phyloP scores from a whole-genome alignment of 2,888 invertebrate genomes.

The Metellina segmentata region DNA sequence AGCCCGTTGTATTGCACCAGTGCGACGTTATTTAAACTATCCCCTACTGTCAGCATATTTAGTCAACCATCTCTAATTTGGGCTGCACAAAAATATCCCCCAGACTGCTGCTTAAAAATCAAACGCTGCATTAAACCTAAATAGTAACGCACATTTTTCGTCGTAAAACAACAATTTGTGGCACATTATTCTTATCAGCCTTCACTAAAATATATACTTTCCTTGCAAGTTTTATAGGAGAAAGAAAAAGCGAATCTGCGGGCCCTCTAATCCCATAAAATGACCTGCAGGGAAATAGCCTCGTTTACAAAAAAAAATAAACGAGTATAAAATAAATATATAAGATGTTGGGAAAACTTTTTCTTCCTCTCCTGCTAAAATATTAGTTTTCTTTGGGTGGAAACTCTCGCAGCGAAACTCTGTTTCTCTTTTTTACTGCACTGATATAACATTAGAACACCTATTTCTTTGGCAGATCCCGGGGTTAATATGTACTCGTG shows the following conservation, averaged over 20 bases:
- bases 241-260: constrained; percentile 3
- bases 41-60: too few species aligned
- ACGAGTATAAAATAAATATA: background rate
- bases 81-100: too few species aligned
- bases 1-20: too few species aligned
- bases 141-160: background rate
- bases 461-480: background rate
- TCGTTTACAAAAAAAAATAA: background rate
- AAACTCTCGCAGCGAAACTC: background rate
- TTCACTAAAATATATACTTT: background rate
- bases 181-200: background rate
- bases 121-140: background rate
- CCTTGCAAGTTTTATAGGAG: background rate
- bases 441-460: constrained; percentile 9
- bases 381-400: constrained; percentile 17
- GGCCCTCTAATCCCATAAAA: constrained; percentile 21
- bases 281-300: background rate
- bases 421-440: background rate
- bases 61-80: too few species aligned
- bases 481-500: constrained; percentile 23
- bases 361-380: constrained; percentile 10
- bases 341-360: background rate
- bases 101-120: too few species aligned
- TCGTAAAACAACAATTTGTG: background rate
- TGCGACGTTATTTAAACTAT: too few species aligned